Evolutionary conservation across 2,888 invertebrate species (phyloP), one percentile per base, ranked within the genome.

Genomic region (Malthinus flaveolus): DNA sequence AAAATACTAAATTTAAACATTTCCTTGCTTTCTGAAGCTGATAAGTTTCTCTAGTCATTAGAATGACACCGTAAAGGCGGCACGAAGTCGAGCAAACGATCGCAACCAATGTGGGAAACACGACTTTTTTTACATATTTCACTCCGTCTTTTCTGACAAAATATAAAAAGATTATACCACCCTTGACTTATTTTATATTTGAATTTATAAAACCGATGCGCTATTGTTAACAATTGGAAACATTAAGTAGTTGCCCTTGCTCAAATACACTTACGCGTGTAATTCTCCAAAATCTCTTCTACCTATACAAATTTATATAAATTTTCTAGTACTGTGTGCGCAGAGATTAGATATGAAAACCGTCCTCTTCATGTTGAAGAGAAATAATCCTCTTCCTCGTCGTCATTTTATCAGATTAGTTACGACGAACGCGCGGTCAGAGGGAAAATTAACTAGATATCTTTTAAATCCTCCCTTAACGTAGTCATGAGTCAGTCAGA

Each of bases 381-480:
- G 35, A 49, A 53, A 59, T 54, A 59, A 59, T 49, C 59, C 47
- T 44, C 39, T 59, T 47, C 35, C 55, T 49, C 55, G 37, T 45
- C 49, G 53, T 53, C 49, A 42, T 50, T 66, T 68, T 71, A 72
- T 71, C 72, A 68, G 73, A 73, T 72, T 71, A 71, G 67, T 66
- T 64, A 49, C 63, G 63, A 64, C 66, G 66, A 59, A 66, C 67
- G 68, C 67, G 67, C 72, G 68, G 71, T 71, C 70, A 71, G 64
- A 67, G 63, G 69, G 72, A 74, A 72, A 74, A 73, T 73, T 72
- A 72, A 74, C 72, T 73, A 69, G 68, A 67, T 72, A 72, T 71
- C 71, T 72, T 68, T 68, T 67, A 67, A 71, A 69, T 61, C 56
- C 68, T 59, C 65, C 66, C 65, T 67, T 66, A 55, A 59, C 65